These are phyloP conservation scores for Epicauta chinensis DNA, from an alignment of 1,140 invertebrate genomes.

Conservation along the genomic window DNA sequence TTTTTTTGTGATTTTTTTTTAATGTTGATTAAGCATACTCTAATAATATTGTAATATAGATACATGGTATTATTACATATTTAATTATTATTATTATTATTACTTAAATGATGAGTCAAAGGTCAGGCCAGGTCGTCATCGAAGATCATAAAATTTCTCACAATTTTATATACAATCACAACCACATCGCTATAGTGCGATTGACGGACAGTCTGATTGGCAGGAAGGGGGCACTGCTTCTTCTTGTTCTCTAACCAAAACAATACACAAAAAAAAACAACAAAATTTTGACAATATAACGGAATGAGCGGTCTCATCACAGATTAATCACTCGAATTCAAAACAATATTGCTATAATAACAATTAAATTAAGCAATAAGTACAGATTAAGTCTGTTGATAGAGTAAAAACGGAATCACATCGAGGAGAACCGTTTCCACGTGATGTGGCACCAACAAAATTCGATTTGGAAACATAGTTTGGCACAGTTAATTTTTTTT, in stretches of 20 bases:
- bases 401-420: too few species aligned
- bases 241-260: too few species aligned
- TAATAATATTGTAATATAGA: constrained; percentile 35
- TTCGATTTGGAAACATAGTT: too few species aligned
- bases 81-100: constrained; percentile 6
- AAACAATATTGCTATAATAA: too few species aligned
- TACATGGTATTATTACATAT: constrained; percentile 35
- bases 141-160: constrained; percentile 31
- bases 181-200: constrained; percentile 27
- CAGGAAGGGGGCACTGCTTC: constrained; percentile 29
- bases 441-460: too few species aligned
- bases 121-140: constrained; percentile 39
- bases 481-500: too few species aligned
- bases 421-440: too few species aligned
- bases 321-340: constrained; percentile 5
- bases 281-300: constrained; percentile 11
- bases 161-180: constrained; percentile 39
- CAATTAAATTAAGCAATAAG: too few species aligned
- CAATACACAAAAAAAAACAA: background rate
- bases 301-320: constrained; percentile 35
- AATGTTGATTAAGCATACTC: too few species aligned
- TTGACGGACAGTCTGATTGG: constrained; percentile 33
- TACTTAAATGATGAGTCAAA: constrained; percentile 33
- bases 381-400: too few species aligned
- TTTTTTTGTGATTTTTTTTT: too few species aligned